phyloP scores from a whole-genome alignment of 2,797 vertebrate genomes.

The Glyptemys insculpta region DNA sequence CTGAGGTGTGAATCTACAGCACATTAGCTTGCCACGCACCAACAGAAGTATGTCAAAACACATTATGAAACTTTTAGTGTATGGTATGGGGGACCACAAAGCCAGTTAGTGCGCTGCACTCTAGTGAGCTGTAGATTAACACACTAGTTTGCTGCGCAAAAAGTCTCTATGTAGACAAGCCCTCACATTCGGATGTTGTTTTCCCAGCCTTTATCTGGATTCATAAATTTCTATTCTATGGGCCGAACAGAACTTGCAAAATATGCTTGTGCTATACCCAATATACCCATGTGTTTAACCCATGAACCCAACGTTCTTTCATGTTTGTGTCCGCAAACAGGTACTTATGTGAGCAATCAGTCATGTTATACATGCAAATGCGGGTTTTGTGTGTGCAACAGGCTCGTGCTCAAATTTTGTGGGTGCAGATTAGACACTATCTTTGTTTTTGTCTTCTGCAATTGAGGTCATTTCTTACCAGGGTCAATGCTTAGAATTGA shows the following conservation, averaged over 20 bases:
- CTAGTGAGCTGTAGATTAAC: background rate
- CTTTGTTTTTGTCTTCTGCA: conserved; percentile 24
- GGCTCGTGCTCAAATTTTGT: background rate
- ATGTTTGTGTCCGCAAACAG: conserved; percentile 9
- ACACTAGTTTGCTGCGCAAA: background rate
- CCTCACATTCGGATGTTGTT: background rate
- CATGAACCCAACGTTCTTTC: background rate
- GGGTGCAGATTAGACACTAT: background rate
- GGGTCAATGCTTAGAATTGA: background rate
- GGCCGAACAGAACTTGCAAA: background rate
- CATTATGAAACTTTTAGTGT: background rate
- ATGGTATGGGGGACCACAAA: background rate
- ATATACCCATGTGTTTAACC: background rate
- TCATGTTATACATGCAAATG: background rate
- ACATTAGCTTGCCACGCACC: background rate
- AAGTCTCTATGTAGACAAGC: background rate
- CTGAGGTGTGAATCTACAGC: too few relatives aligned
- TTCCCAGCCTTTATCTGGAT: background rate
- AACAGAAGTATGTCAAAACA: background rate
- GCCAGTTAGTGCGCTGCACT: background rate
- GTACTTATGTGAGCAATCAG: background rate
- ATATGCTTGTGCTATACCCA: background rate
- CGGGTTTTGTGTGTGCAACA: background rate
- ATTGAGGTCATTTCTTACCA: conserved; percentile 11
- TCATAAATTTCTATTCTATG: rapidly evolving